Percentiles rank a stretch among this genome's conserved stretches.
Evolutionary conservation across 1,140 invertebrate genomes (phyloP).

Genomic region (Diplogasteroides magnus): DNA sequence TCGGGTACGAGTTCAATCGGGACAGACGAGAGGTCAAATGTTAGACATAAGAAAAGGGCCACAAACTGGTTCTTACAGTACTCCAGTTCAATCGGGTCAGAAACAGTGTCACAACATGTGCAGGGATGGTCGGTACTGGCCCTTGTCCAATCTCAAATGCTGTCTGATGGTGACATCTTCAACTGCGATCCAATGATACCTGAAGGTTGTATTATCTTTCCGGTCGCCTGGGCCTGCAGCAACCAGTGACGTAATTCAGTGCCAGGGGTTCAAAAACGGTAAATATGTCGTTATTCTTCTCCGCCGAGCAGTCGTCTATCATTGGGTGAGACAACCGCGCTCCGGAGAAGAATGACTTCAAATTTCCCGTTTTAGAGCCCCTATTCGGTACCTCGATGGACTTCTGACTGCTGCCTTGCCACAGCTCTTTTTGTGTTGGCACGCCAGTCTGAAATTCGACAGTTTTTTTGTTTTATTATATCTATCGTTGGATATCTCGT

Average conservation of each 20-base stretch:
- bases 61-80: no score
- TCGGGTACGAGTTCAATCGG: no score
- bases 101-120: conserved; percentile 28
- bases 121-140: conserved; percentile 23
- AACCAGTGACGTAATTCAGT: background rate
- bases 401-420: conserved; percentile 34
- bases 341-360: no score
- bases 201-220: conserved; percentile 9
- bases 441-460: conserved; percentile 41
- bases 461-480: no score
- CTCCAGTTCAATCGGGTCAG: background rate
- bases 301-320: no score
- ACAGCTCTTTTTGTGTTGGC: conserved; percentile 41
- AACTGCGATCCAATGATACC: conserved; percentile 33
- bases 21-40: no score
- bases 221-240: background rate
- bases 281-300: no score
- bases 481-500: no score
- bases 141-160: conserved; percentile 16
- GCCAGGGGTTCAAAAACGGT: no score
- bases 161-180: background rate
- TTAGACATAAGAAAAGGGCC: no score
- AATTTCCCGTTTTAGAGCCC: no score
- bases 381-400: conserved; percentile 1
- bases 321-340: no score